Evolutionary conservation across 2,113 vertebrate species (phyloP), one percentile per base, ranked within the genome.

Genomic region (Rhynchopsitta pachyrhyncha): DNA sequence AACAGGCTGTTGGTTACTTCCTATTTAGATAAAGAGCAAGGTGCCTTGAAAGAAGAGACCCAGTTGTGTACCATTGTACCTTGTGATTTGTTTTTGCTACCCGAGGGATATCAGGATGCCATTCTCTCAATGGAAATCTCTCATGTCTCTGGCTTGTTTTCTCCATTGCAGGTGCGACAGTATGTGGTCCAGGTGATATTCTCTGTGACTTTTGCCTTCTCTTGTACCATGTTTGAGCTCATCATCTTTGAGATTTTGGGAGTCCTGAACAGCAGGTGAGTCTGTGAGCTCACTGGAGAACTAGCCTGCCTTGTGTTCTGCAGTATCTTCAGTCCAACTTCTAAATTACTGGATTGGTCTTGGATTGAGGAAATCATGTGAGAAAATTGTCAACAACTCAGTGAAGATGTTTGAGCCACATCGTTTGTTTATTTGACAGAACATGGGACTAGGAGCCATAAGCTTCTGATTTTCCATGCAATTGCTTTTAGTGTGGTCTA

Each of bases 201-300:
- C 97, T 99, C 99, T 4, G 95, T 99, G 97, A 99, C 99, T 11
- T 99, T 99, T 96, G 99, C 99, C 4, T 99, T 99, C 97, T 99
- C 99, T n/a, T 99, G 99, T 90, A 99, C 99, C 33, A 99, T 99
- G 99, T 99, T 99, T 98, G 99, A 99, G 92, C 99, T 99, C 78
- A 99, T 99, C 94, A 99, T 99, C 97, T 99, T 99, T 96, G 99
- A 99, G 97, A 99, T 99, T 97, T 97, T 99, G 80, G 99, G 99
- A 44, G 98, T 99, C 53, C 97, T 99, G 97, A 99, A 98, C 92
- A 99, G 98, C 97, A 99, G 98, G 99, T 99, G 91, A 97, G 98
- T 97, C 25, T 73, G 50, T 23, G 67, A 89, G 27, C 28, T 55
- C 27, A 3, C 29, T 74, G 7, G 47, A 59, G 74, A 29, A 24